Percentiles rank a stretch among this genome's conserved stretches.
Evolutionary conservation across 2,797 vertebrate species (phyloP).

Genomic region (Octomys mimax): DNA sequence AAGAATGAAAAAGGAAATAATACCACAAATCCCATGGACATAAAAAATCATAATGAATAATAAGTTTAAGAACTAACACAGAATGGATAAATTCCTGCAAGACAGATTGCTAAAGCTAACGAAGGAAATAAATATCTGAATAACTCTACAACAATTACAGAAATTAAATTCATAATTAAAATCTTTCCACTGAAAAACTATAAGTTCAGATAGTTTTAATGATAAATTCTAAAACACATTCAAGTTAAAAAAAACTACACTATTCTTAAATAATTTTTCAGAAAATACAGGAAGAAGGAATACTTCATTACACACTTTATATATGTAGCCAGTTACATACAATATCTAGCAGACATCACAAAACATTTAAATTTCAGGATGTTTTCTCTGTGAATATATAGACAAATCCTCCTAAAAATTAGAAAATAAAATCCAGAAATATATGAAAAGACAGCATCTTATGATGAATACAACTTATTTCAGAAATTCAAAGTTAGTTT

Average conservation of each 20-base stretch:
- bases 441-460: background rate
- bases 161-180: slow-evolving; percentile 53
- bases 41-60: slow-evolving; percentile 26
- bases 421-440: slow-evolving; percentile 45
- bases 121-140: slow-evolving; percentile 21
- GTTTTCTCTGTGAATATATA: background rate
- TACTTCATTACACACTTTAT: background rate
- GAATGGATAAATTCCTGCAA: slow-evolving; percentile 44
- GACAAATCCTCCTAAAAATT: background rate
- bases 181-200: slow-evolving; percentile 53
- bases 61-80: background rate
- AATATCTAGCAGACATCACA: background rate
- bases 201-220: slow-evolving; percentile 17
- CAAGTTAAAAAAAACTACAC: background rate
- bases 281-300: background rate
- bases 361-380: background rate
- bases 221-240: slow-evolving; percentile 23
- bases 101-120: slow-evolving; percentile 11
- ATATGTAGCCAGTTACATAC: background rate
- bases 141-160: background rate
- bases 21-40: background rate
- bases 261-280: slow-evolving; percentile 24
- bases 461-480: background rate
- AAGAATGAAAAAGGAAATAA: background rate
- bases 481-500: slow-evolving; percentile 50